Base-by-base conservation (phyloP, 1,140 invertebrate genomes). In the Choristoneura fumiferana region DNA sequence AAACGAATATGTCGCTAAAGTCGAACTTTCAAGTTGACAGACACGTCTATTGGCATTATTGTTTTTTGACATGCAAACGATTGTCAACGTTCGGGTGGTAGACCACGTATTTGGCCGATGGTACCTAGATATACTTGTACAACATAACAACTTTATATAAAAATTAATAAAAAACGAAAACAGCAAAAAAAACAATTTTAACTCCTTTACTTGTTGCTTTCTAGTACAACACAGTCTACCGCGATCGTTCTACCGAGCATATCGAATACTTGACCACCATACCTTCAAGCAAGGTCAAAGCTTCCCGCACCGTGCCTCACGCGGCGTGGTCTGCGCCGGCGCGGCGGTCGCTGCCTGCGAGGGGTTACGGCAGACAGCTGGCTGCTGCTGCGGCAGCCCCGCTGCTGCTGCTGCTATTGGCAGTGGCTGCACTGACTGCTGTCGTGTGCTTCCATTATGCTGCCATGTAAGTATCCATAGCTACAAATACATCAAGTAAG, bases 381-480 rank as follows among this genome's bases (percentile, higher is more conserved):
- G 87, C 92, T 3, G 92, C 94, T 8, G 93, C 95, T 0, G 91
- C 96, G 43, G 91, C 95, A 10, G 88, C 95, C 12, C 95, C 95
- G 0, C 87, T 93, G 54, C 71, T 93, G 45, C 80, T 96, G 14
- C 88, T 96, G 67, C 73, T 95, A 10, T 71, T 95, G 12, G 81
- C 95, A 1, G 91, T 93, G 0, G 89, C 92, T 13, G 84, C 94
- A 2, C 76, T 96, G 0, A 94, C 95, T 4, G 92, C 93, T 10
- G 92, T 95, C 0, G 85, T 96, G 8, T 96, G 95, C 81, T 93
- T 95, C 57, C 92, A 95, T 62, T 93, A 94, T 72, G 93, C 95
- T 57, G 93, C 94, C 77, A 89, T 94, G 96, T 96, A 18, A 35
- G 34, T 38, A 12, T n/a, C 18, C 14, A 17, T n/a, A n/a, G n/a